Conservation (phyloP, 2,113 vertebrate species). For the Rynchops niger region DNA sequence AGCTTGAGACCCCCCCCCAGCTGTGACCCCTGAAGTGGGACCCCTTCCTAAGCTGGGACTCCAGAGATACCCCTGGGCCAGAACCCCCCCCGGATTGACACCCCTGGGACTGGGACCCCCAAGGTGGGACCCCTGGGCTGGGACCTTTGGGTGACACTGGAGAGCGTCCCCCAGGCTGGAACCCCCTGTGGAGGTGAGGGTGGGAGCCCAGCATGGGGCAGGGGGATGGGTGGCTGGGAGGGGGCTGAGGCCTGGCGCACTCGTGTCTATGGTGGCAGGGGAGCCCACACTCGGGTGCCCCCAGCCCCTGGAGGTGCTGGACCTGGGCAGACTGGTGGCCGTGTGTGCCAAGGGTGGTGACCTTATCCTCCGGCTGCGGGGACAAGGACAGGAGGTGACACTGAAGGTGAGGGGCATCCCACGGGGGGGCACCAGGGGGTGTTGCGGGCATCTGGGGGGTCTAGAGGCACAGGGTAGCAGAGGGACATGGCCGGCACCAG, state of each 20-base stretch:
- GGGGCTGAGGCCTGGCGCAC: neutral
- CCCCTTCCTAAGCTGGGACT: neutral
- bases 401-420: conserved; percentile 70
- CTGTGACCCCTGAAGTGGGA: too few relatives aligned
- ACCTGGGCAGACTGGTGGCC: conserved; percentile 63
- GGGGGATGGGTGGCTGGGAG: neutral
- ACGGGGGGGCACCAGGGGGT: neutral
- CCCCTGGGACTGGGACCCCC: neutral
- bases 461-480: neutral
- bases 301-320: conserved; percentile 82
- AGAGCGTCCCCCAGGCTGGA: too few relatives aligned
- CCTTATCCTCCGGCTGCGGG: conserved; percentile 66
- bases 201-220: neutral
- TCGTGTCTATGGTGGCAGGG: neutral
- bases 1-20: neutral
- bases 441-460: too few relatives aligned
- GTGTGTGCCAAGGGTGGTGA: neutral
- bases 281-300: neutral
- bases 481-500: neutral
- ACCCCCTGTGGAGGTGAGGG: conserved; percentile 39
- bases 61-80: neutral
- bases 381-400: conserved; percentile 64
- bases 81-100: neutral
- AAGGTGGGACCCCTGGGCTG: neutral
- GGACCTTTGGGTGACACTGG: neutral